phyloP scores from a whole-genome alignment of 2,113 vertebrate species.

The Rhinolophus ferrumequinum region DNA sequence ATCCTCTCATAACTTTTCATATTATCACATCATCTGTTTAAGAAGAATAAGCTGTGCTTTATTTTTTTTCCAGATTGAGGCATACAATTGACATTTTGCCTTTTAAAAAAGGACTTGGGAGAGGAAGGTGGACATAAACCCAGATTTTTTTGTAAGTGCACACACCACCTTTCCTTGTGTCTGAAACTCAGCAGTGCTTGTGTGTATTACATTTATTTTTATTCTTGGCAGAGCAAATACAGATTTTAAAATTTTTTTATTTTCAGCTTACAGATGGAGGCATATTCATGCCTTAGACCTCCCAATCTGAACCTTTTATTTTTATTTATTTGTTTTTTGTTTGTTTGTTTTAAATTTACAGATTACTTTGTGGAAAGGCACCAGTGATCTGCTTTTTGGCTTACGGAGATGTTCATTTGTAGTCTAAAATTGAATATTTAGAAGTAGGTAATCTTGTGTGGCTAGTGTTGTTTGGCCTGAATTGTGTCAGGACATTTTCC shows the following conservation, averaged over 20 bases:
- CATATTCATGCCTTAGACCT: neutral
- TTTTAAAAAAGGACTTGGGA: constrained; percentile 22
- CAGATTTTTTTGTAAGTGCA: constrained; percentile 42
- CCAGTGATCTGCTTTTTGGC: constrained; percentile 38
- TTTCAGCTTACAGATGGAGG: constrained; percentile 7
- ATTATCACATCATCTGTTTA: constrained; percentile 47
- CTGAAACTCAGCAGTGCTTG: constrained; percentile 51
- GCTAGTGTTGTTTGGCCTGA: constrained; percentile 71
- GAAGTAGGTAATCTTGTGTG: constrained; percentile 18
- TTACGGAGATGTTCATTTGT: constrained; percentile 48
- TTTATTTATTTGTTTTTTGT: neutral
- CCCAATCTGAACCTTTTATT: constrained; percentile 26
- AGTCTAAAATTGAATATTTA: constrained; percentile 60
- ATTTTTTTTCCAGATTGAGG: constrained; percentile 37
- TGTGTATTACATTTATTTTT: constrained; percentile 60
- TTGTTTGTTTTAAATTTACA: neutral
- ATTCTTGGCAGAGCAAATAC: constrained; percentile 53
- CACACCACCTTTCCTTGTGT: neutral
- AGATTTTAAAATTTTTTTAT: constrained; percentile 55
- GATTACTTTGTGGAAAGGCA: constrained; percentile 46
- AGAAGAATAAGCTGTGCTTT: constrained; percentile 30
- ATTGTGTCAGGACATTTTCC: constrained; percentile 62
- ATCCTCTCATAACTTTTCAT: neutral
- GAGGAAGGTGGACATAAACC: constrained; percentile 45
- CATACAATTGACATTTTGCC: constrained; percentile 48